Base-by-base conservation (phyloP, 2,113 vertebrate genomes). In the Balaenoptera acutorostrata region DNA sequence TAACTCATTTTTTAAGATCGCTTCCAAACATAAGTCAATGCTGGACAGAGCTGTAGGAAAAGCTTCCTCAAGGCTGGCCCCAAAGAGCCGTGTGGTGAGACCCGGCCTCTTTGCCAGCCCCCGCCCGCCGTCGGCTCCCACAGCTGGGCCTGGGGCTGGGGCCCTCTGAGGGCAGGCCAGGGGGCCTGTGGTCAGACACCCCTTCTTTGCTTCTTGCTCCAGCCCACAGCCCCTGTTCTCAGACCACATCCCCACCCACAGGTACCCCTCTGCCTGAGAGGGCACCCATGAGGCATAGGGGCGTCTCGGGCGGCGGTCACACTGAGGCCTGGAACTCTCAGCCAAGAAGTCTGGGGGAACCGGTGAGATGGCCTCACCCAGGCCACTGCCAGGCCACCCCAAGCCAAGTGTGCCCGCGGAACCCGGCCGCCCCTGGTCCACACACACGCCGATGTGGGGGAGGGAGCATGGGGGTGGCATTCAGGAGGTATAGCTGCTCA, bases 1-100 rank as follows among this genome's bases (percentile, higher is more conserved):
- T 98, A 98, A 98, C 98, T 98, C 95, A 97, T 97, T 95, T 97
- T 91, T 91, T 64, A 66, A 97, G 86, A 64, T 83, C 1, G 44
- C 86, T 96, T 98, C 98, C 98, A 98, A 97, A 95, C 86, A 82
- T 93, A 98, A 97, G 92, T 97, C 98, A 96, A 96, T 9, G 63
- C 97, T 98, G 98, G 98, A 97, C 96, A 69, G 93, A 82, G 78
- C 78, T 93, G 95, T 97, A 97, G 96, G 97, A 97, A 97, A 98
- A 98, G 93, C 97, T 97, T 94, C 93, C 96, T 97, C 95, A 97
- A 78, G 3, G 68, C 93, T 93, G 96, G 97, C 96, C 93, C n/a
- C 13, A 29, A 83, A 63, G 36, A 93, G 61, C 90, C 59, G 25
- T 3, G 52, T 44, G 74, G 75, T 84, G 75, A 96, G 86, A 31